Conservation (phyloP, 2,888 invertebrate species). For the Drosophila crucigera region DNA sequence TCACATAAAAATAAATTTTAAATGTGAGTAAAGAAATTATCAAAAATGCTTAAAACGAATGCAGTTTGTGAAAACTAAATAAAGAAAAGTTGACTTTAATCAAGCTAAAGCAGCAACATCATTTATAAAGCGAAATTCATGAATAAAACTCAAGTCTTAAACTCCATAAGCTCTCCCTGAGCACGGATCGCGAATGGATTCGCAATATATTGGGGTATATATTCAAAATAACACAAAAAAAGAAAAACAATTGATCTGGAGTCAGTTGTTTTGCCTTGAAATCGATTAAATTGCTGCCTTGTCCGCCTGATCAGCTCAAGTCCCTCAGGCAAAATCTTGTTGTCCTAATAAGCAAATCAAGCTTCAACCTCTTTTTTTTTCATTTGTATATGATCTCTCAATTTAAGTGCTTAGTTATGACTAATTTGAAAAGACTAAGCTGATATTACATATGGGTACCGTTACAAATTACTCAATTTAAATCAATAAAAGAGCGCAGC, state of each 20-base stretch:
- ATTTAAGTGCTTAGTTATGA: slow-evolving; percentile 49
- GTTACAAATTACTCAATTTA: slow-evolving; percentile 74
- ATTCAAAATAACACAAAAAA: neutral
- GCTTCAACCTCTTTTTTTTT: slow-evolving; percentile 19
- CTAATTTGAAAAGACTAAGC: slow-evolving; percentile 56
- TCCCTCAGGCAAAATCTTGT: neutral
- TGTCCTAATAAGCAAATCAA: slow-evolving; percentile 17
- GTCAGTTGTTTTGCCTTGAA: neutral
- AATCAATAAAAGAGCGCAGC: slow-evolving; percentile 62
- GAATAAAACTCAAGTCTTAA: neutral
- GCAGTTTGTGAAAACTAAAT: neutral
- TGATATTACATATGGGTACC: slow-evolving; percentile 51
- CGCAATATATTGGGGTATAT: neutral
- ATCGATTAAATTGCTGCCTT: neutral
- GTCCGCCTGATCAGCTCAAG: neutral
- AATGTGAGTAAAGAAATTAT: neutral
- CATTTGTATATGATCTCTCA: slow-evolving; percentile 42
- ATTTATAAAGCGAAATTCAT: neutral
- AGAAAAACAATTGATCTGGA: neutral
- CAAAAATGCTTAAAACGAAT: neutral
- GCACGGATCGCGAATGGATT: neutral
- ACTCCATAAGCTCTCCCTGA: neutral
- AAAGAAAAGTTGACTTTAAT: neutral
- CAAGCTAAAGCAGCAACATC: neutral
- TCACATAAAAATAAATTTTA: neutral